Evolutionary conservation across 2,888 invertebrate species (phyloP).

Genomic region (Schrankia costaestrigalis): DNA sequence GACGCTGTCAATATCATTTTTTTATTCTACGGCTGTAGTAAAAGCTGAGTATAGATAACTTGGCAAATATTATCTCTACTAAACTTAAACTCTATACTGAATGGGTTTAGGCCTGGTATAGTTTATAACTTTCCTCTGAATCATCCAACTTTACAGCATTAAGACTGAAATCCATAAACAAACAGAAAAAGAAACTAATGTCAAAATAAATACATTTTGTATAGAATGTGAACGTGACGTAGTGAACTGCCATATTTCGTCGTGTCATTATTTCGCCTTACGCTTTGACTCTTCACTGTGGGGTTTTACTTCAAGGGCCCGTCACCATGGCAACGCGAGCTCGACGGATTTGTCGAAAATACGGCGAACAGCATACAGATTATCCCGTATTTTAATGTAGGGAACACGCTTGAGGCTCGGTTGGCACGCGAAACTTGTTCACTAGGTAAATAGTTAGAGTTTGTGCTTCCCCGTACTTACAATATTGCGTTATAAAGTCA

Average conservation of each 20-base stretch:
- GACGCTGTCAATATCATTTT: too few relatives aligned
- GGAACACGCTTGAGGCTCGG: conserved; percentile 50
- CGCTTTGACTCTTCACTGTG: conserved; percentile 53
- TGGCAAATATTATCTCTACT: too few relatives aligned
- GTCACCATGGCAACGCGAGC: conserved; percentile 59
- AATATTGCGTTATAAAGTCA: conserved; percentile 62
- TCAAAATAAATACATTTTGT: conserved; percentile 18
- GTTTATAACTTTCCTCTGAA: conserved; percentile 8
- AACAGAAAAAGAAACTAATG: conserved; percentile 20
- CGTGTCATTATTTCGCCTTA: conserved; percentile 67
- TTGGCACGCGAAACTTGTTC: conserved; percentile 61
- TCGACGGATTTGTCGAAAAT: conserved; percentile 63
- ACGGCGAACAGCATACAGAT: conserved; percentile 57
- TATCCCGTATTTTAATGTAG: conserved; percentile 45
- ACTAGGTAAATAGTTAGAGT: conserved; percentile 71
- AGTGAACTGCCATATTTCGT: conserved; percentile 56
- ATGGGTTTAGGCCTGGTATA: too few relatives aligned
- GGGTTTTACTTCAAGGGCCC: conserved; percentile 54
- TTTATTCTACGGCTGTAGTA: too few relatives aligned
- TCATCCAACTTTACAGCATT: conserved; percentile 18
- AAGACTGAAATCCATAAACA: conserved; percentile 28
- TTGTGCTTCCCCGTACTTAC: conserved; percentile 39
- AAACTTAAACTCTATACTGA: too few relatives aligned
- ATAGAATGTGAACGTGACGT: conserved; percentile 27
- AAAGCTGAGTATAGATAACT: too few relatives aligned